Base-by-base conservation (phyloP, 2,113 vertebrate genomes). In the Procavia capensis region DNA sequence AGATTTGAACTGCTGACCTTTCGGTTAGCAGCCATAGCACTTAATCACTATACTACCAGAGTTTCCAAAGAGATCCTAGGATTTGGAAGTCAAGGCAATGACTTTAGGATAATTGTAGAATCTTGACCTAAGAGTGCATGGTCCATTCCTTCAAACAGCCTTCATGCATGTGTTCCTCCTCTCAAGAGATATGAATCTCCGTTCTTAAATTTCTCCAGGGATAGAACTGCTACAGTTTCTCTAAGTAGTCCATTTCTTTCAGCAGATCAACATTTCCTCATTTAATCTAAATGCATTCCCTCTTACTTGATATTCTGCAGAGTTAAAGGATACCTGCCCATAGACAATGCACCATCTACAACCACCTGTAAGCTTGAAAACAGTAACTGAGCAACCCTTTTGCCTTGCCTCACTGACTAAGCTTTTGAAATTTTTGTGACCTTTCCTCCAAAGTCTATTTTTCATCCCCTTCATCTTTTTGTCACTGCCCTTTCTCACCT, bases 401-500 rank as follows among this genome's bases (percentile, higher is more conserved):
- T 41, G 45, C 75, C 39, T 82, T 25, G 25, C 63, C 39, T 61
- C 61, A 72, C 59, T 47, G 29, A 93, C 78, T 85, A 85, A 92
- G 94, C 92, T 96, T 96, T 93, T 54, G 78, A 76, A 43, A 59
- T 96, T 90, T 90, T n/a, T 66, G 64, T 88, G 96, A 95, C 95
- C 96, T 97, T 92, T 93, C 88, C 85, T 86, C 92, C 74, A 57
- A 81, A 85, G 82, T 57, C 92, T 66, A 25, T 93, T 95, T 96
- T 90, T 95, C 96, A 92, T 95, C 75, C 84, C 59, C 92, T 94
- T 92, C 94, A 96, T 97, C 81, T 96, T 90, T 92, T 91, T 89
- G 92, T 92, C 94, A 85, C 96, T 92, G 88, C 88, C 92, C 96
- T 90, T 92, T 93, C 90, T 95, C 91, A 93, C 95, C 96, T 92